These are phyloP conservation scores for Oreonectes daqikongensis DNA, from an alignment of 2,797 vertebrate genomes.

Conservation along the genomic window DNA sequence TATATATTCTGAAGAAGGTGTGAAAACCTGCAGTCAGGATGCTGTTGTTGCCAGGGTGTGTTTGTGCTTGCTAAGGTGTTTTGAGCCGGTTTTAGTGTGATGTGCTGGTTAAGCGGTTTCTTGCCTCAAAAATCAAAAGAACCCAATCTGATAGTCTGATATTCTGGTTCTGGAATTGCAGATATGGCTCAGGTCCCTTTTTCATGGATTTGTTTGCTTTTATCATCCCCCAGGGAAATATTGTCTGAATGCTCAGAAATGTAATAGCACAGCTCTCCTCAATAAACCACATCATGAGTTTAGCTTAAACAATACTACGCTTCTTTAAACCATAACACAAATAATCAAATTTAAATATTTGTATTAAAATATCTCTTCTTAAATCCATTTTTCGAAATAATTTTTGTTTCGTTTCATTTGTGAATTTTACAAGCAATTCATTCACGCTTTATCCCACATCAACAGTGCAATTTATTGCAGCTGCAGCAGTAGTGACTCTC, in stretches of 20 bases:
- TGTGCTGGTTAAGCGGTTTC: neutral
- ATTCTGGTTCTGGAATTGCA: neutral
- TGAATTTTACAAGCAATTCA: conserved; percentile 4
- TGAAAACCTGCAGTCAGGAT: neutral
- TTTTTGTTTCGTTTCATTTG: conserved; percentile 1
- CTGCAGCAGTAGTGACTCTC: neutral
- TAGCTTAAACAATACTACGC: neutral
- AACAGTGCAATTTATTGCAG: neutral
- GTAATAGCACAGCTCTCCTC: neutral
- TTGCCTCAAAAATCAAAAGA: neutral
- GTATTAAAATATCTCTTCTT: neutral
- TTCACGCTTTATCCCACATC: neutral
- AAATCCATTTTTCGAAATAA: neutral
- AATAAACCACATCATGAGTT: neutral
- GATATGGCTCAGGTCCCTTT: neutral
- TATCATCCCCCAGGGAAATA: neutral
- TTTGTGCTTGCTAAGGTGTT: neutral
- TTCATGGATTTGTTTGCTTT: neutral
- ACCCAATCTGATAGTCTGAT: neutral
- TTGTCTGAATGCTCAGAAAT: neutral
- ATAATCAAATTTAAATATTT: neutral
- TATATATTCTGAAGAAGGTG: no score
- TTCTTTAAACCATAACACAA: no score
- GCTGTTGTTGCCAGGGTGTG: neutral
- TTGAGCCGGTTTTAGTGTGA: neutral